These are phyloP conservation scores for Tanytarsus gracilentus DNA, from an alignment of 2,888 invertebrate genomes.

Conservation along the genomic window DNA sequence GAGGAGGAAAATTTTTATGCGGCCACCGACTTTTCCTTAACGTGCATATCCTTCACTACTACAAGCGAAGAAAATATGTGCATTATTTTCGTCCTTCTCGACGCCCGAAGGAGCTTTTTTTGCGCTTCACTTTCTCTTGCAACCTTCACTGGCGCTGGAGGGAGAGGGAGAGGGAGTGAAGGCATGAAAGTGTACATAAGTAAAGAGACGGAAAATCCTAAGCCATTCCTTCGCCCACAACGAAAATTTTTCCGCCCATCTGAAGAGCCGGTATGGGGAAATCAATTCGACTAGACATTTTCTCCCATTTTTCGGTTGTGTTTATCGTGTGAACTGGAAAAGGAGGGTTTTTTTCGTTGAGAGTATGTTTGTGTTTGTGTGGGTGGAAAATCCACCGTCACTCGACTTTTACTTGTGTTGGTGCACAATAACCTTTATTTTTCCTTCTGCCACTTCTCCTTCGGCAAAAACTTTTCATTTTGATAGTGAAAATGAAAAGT, in stretches of 20 bases:
- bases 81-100: not conserved
- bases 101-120: no score
- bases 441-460: conserved; percentile 3
- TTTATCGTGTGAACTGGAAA: not conserved
- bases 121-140: no score
- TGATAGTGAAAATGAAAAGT: conserved; percentile 26
- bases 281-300: conserved; percentile 29
- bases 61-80: not conserved
- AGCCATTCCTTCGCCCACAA: not conserved
- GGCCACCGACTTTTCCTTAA: not conserved
- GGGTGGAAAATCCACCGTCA: no score
- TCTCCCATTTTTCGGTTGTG: conserved; percentile 15
- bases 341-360: not conserved
- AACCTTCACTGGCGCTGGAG: no score
- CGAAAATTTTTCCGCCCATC: not conserved
- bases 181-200: no score
- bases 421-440: conserved; percentile 21
- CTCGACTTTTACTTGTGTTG: no score
- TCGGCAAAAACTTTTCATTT: not conserved
- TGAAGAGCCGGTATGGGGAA: conserved; percentile 20
- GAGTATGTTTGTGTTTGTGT: not conserved
- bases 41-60: not conserved
- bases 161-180: no score
- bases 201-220: not conserved
- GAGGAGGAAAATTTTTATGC: not conserved